These are phyloP conservation scores for Saccostrea cuccullata DNA, from an alignment of 1,140 invertebrate species.

Conservation along the genomic window DNA sequence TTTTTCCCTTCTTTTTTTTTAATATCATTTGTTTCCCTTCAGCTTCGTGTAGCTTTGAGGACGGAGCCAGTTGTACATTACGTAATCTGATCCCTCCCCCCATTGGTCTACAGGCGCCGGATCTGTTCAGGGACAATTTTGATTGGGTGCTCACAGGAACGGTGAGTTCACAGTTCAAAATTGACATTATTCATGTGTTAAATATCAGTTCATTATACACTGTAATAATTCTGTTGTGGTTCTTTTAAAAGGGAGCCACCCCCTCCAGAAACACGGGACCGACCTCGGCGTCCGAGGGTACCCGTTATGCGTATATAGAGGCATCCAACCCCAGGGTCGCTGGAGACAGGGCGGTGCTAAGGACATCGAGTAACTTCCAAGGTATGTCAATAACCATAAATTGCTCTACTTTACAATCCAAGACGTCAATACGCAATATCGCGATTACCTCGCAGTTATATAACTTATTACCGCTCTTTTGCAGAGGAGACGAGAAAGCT, in stretches of 20 bases:
- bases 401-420: too few species aligned
- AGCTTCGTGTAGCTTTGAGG: neutral
- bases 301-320: conserved; percentile 14
- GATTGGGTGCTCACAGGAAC: neutral
- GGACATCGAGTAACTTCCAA: neutral
- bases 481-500: too few species aligned
- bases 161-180: neutral
- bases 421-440: too few species aligned
- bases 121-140: neutral
- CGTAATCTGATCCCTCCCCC: neutral
- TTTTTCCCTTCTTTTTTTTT: too few species aligned
- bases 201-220: neutral
- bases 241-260: neutral
- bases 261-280: conserved; percentile 19
- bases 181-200: neutral
- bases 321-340: neutral
- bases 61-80: neutral
- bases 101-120: neutral
- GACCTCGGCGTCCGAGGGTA: neutral
- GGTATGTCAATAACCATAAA: neutral
- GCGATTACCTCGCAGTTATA: too few species aligned
- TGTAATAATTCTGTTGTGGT: neutral
- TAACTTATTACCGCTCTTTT: too few species aligned
- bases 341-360: neutral
- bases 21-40: too few species aligned